These are phyloP conservation scores for Danio jaintianensis DNA, from an alignment of 2,797 vertebrate species.

Conservation along the genomic window DNA sequence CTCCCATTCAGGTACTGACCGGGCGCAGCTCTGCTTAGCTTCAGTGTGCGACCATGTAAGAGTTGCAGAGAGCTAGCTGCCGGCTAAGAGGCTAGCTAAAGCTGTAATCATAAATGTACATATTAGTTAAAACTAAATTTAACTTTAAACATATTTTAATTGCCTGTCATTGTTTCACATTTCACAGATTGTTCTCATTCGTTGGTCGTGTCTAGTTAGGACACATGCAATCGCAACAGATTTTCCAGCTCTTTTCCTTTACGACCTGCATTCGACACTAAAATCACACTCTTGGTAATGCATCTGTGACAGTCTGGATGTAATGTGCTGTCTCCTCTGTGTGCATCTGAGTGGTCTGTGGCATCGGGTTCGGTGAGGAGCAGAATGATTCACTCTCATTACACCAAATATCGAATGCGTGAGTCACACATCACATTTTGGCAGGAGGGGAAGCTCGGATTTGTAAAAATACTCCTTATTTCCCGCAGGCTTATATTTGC, in stretches of 20 bases:
- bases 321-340: slow-evolving; percentile 33
- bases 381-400: slow-evolving; percentile 55
- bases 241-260: neutral
- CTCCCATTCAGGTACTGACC: too few relatives aligned
- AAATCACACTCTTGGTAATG: slow-evolving; percentile 7
- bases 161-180: neutral
- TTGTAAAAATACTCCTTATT: slow-evolving; percentile 43
- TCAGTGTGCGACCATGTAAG: too few relatives aligned
- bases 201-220: neutral
- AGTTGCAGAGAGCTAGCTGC: too few relatives aligned
- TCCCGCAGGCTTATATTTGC: slow-evolving; percentile 46
- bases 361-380: slow-evolving; percentile 12
- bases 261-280: neutral
- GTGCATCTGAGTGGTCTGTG: slow-evolving; percentile 51
- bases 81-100: too few relatives aligned
- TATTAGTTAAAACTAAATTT: neutral
- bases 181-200: neutral
- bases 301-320: neutral
- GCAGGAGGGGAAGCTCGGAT: slow-evolving; percentile 38
- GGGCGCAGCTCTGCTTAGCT: too few relatives aligned
- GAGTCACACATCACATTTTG: slow-evolving; percentile 47
- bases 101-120: too few relatives aligned
- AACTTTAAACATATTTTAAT: neutral
- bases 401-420: slow-evolving; percentile 48
- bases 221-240: neutral